Evolutionary conservation across 2,888 invertebrate genomes (phyloP).

Genomic region (Sthenelais limicola): DNA sequence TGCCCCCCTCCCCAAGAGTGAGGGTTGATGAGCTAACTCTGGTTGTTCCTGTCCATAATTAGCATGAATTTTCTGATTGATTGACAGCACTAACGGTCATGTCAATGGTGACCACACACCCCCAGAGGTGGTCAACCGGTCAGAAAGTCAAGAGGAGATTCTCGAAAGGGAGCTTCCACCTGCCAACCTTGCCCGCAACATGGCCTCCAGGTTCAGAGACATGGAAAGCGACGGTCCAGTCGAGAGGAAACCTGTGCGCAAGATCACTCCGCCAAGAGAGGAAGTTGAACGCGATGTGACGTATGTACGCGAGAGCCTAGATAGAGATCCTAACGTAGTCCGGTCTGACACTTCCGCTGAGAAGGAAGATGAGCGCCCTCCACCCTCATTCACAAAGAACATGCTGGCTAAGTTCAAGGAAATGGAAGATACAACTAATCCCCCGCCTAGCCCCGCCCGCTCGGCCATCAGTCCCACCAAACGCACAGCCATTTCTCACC

Average conservation of each 20-base stretch:
- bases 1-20: too few relatives aligned
- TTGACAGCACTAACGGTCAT: constrained; percentile 29
- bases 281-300: constrained; percentile 17
- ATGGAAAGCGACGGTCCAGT: constrained; percentile 4
- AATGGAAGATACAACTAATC: constrained; percentile 51
- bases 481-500: constrained; percentile 21
- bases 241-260: constrained; percentile 36
- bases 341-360: constrained; percentile 31
- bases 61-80: too few relatives aligned
- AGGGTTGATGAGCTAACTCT: too few relatives aligned
- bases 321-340: not conserved
- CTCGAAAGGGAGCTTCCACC: constrained; percentile 50
- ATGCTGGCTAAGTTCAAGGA: constrained; percentile 43
- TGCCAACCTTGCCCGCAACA: constrained; percentile 45
- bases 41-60: too few relatives aligned
- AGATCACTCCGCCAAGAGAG: constrained; percentile 42
- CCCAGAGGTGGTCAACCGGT: constrained; percentile 32
- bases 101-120: constrained; percentile 39
- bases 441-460: constrained; percentile 48
- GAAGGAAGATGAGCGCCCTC: constrained; percentile 39
- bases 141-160: constrained; percentile 41
- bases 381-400: constrained; percentile 24
- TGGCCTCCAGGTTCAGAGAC: constrained; percentile 49
- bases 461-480: constrained; percentile 31
- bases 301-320: not conserved